Evolutionary conservation across 1,140 invertebrate species (phyloP), one percentile per base, ranked within the genome.

Genomic region (Trichoplusia ni): DNA sequence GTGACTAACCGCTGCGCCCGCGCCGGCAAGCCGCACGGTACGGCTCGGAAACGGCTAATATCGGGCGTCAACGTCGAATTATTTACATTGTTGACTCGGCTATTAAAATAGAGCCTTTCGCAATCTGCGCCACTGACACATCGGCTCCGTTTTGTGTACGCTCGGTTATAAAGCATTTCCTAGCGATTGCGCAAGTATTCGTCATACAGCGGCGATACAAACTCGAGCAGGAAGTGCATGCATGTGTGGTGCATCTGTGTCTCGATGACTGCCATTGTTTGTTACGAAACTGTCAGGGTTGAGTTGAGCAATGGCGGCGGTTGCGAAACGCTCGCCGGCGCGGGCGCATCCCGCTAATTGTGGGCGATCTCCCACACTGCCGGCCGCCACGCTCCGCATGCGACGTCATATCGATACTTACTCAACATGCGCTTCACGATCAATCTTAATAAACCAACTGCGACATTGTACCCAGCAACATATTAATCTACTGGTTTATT

Each of bases 231-330:
- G 86, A 90, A 90, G 83, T 89, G 83, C 85, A 90, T 82, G 83
- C 79, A 75, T 89, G 84, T 87, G 82, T 82, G 80, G 75, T 86
- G 87, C 87, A 90, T 89, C 84, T 88, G 85, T 71, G 73, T 66
- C 62, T 68, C 75, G 79, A 76, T 81, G 25, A 63, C 64, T 66
- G 82, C 84, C 83, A 90, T 90, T 90, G 86, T 88, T 78, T 76
- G 77, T 89, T 85, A 81, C 86, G 82, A 89, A 87, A 89, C 78
- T 85, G 85, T 87, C 87, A 90, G 87, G 86, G 86, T 87, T 90
- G 84, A 82, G 83, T 90, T 87, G 81, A 82, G 87, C 82, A 86
- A 87, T 74, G 64, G 67, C 75, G 77, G 69, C 71, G 51, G 65
- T 87, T 88, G 81, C 81, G 81, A 88, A 86, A 88, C 73, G 42